Conservation (phyloP, 1,140 invertebrate genomes). For the Drosophila sulfurigaster region DNA sequence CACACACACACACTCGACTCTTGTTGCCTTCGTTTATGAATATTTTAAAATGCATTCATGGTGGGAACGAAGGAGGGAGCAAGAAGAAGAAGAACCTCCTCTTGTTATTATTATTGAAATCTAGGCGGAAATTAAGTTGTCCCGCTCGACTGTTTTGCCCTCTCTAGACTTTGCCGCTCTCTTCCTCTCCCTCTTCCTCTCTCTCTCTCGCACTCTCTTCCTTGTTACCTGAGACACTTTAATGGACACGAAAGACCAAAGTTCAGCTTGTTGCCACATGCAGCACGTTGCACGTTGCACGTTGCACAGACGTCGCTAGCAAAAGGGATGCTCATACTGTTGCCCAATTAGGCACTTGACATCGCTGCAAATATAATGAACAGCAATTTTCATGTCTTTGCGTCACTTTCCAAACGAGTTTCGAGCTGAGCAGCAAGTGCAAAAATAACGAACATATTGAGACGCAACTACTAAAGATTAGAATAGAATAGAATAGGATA, state of each 20-base stretch:
- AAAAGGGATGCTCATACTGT: background rate
- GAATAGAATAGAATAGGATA: too few species aligned
- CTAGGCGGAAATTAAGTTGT: conserved; percentile 80
- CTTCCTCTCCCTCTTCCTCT: background rate
- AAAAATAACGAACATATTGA: too few species aligned
- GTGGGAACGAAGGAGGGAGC: conserved; percentile 3
- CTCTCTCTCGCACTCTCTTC: conserved; percentile 5
- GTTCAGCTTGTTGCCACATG: conserved; percentile 59
- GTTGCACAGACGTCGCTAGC: background rate
- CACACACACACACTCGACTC: conserved; percentile 44
- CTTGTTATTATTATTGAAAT: conserved; percentile 70
- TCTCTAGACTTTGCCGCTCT: background rate
- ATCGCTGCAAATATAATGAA: background rate
- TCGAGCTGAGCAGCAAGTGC: too few species aligned
- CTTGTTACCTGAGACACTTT: conserved; percentile 71
- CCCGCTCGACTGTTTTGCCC: conserved; percentile 50
- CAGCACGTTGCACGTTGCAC: background rate
- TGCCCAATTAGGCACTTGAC: conserved; percentile 5
- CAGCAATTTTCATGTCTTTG: too few species aligned
- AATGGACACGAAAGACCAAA: conserved; percentile 70
- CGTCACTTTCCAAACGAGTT: too few species aligned
- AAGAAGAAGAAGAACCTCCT: conserved; percentile 27
- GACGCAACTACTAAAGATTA: too few species aligned
- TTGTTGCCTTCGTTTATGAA: conserved; percentile 74
- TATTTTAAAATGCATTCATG: conserved; percentile 76